Conservation (phyloP, 2,113 vertebrate species). For the Vireo altiloquus region DNA sequence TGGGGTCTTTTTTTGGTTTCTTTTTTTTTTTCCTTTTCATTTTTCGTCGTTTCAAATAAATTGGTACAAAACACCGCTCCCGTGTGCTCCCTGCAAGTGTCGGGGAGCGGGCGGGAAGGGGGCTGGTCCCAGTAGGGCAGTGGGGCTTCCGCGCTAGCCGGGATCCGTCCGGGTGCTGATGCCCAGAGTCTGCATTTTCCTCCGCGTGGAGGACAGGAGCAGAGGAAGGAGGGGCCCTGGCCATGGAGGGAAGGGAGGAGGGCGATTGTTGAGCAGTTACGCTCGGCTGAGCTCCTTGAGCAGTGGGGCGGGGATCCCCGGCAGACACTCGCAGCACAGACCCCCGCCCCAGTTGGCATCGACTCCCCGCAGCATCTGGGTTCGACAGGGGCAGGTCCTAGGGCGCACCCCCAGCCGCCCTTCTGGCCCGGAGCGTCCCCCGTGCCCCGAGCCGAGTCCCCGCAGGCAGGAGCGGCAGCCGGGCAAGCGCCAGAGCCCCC, state of each 20-base stretch:
- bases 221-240: background rate
- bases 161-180: background rate
- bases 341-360: rapidly evolving
- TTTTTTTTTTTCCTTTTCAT: too few relatives aligned
- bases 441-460: background rate
- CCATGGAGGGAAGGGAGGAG: background rate
- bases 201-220: too few relatives aligned
- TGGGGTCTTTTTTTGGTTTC: too few relatives aligned
- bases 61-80: too few relatives aligned
- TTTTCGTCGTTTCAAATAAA: too few relatives aligned
- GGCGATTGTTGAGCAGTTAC: background rate
- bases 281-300: background rate
- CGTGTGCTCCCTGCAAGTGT: background rate
- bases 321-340: background rate
- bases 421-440: background rate
- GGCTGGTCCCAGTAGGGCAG: background rate
- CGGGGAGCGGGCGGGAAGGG: background rate
- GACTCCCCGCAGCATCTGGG: rapidly evolving
- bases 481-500: background rate
- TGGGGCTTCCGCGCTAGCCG: too few relatives aligned
- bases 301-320: too few relatives aligned
- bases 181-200: background rate
- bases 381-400: rapidly evolving
- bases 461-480: background rate
- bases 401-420: rapidly evolving